Evolutionary conservation across 2,888 invertebrate species (phyloP).

Genomic region (Lithodes maja): DNA sequence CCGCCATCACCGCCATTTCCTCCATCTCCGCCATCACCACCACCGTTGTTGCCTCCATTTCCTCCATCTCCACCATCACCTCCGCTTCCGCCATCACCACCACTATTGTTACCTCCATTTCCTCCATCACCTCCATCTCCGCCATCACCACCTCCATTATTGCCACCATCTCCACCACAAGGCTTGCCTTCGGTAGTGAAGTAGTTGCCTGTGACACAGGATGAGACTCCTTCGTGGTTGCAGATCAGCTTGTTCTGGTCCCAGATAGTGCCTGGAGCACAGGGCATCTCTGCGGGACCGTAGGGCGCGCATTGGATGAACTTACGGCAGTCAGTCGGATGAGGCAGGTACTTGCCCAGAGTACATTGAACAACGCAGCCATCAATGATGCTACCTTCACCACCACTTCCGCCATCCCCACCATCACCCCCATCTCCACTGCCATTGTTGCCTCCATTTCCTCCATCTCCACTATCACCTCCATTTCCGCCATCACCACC

Average conservation of each 20-base stretch:
- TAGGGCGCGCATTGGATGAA: conserved; percentile 49
- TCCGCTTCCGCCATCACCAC: not conserved
- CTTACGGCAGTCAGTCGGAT: conserved; percentile 62
- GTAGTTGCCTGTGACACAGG: conserved; percentile 52
- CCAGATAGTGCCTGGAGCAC: conserved; percentile 43
- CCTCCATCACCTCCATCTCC: conserved; percentile 16
- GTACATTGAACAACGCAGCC: conserved; percentile 37
- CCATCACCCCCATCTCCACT: not conserved
- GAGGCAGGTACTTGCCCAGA: conserved; percentile 53
- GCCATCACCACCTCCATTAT: conserved; percentile 1
- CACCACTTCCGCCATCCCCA: conserved; percentile 11
- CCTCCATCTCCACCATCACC: conserved; percentile 29
- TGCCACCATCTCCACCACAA: conserved; percentile 26
- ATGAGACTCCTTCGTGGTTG: not conserved
- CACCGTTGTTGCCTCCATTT: conserved; percentile 4
- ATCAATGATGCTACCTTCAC: conserved; percentile 16
- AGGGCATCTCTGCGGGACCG: conserved; percentile 42
- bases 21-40: conserved; percentile 22
- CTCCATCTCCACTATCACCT: not conserved
- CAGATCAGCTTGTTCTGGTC: conserved; percentile 29
- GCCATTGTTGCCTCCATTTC: too few species aligned
- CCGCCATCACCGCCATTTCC: not conserved
- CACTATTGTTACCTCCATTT: not conserved
- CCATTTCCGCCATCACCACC: not conserved
- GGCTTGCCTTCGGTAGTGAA: conserved; percentile 35